Conservation (phyloP, 2,888 invertebrate species). For the Himalopsyche tibetana region DNA sequence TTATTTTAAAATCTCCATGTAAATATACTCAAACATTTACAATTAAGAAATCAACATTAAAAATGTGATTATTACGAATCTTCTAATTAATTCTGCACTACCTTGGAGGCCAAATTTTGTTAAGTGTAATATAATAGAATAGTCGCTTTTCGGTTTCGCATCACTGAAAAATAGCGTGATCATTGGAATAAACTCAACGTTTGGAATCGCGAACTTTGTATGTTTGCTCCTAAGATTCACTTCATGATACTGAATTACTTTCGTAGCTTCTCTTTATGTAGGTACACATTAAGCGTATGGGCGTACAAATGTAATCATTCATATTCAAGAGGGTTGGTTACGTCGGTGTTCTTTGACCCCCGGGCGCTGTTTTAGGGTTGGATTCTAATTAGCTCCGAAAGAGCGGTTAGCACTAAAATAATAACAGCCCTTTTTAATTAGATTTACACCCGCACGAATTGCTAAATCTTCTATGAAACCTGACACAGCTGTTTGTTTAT, state of each 20-base stretch:
- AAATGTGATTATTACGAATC: too few relatives aligned
- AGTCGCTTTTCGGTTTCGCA: background rate
- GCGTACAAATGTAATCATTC: background rate
- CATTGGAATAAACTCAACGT: background rate
- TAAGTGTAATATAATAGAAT: too few relatives aligned
- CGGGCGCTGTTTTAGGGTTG: conserved; percentile 19
- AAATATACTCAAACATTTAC: too few relatives aligned
- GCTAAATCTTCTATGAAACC: background rate
- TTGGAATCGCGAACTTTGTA: conserved; percentile 6
- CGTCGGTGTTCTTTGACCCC: conserved; percentile 24
- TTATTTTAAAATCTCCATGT: too few relatives aligned
- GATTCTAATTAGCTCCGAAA: conserved; percentile 12
- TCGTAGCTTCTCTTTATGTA: background rate
- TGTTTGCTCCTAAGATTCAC: background rate
- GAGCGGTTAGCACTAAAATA: conserved; percentile 25
- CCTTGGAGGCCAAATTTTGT: too few relatives aligned
- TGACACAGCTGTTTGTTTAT: background rate
- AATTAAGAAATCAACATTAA: too few relatives aligned
- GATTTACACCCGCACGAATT: background rate
- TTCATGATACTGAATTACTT: conserved; percentile 12
- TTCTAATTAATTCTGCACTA: too few relatives aligned
- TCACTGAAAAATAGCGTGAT: conserved; percentile 8
- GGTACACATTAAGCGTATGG: conserved; percentile 14
- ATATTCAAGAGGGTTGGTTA: conserved; percentile 17
- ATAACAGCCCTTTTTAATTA: conserved; percentile 26